Conservation (phyloP, 2,888 invertebrate species). For the Lordiphosa andalusiaca region DNA sequence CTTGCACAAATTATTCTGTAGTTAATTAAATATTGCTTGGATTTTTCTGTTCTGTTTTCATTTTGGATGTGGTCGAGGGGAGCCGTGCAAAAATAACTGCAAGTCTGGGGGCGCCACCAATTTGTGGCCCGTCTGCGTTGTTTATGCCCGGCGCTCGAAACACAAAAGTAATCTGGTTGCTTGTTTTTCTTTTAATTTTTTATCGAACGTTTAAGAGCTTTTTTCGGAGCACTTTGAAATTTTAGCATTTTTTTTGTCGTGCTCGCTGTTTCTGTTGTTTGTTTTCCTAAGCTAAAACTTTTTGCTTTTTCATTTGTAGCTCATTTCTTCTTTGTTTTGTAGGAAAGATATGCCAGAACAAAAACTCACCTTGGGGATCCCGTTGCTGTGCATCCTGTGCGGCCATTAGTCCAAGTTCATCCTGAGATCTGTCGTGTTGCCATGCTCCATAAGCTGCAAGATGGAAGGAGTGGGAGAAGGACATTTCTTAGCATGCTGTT, state of each 20-base stretch:
- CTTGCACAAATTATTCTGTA: conserved; percentile 75
- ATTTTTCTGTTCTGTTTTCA: conserved; percentile 12
- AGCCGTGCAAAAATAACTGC: conserved; percentile 11
- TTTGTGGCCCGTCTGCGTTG: conserved; percentile 36
- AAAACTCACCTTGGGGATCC: conserved; percentile 93
- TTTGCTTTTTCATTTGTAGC: conserved; percentile 75
- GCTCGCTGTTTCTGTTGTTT: conserved; percentile 30
- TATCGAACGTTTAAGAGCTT: conserved; percentile 69
- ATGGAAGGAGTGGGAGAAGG: not conserved
- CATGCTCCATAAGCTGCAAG: conserved; percentile 90
- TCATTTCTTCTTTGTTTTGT: conserved; percentile 38
- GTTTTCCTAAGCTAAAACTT: conserved; percentile 47
- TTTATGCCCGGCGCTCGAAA: conserved; percentile 38
- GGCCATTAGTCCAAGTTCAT: conserved; percentile 89
- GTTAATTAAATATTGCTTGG: conserved; percentile 29
- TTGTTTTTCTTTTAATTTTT: conserved; percentile 38
- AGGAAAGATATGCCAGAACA: conserved; percentile 43
- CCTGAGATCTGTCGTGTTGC: conserved; percentile 92
- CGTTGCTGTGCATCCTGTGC: conserved; percentile 88
- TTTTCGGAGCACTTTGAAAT: conserved; percentile 71
- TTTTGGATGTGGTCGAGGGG: conserved; percentile 9
- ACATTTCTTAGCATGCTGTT: not conserved
- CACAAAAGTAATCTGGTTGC: conserved; percentile 55
- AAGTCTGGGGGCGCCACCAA: not conserved
- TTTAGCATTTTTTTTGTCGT: conserved; percentile 36